Conservation (phyloP, 2,888 invertebrate genomes). For the Tetanocera ferruginea region DNA sequence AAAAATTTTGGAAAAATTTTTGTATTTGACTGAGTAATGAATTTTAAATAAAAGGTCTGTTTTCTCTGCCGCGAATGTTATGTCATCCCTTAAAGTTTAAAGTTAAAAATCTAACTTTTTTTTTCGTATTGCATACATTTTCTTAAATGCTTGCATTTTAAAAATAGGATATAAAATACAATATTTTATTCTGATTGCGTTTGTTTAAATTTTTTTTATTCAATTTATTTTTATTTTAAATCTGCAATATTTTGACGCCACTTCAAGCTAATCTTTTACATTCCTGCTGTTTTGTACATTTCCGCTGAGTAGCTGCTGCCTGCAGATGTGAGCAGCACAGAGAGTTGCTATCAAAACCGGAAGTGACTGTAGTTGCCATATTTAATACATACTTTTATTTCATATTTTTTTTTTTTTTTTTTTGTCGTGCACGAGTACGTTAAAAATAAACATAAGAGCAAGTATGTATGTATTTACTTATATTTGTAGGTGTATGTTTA, state of each 20-base stretch:
- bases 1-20: too few relatives aligned
- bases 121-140: too few relatives aligned
- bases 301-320: background rate
- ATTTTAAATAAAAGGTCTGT: too few relatives aligned
- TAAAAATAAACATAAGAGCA: background rate
- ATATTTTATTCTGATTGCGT: background rate
- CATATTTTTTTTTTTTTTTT: too few relatives aligned
- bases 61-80: too few relatives aligned
- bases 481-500: background rate
- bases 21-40: too few relatives aligned
- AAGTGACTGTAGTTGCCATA: constrained; percentile 21
- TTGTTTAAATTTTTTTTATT: background rate
- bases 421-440: too few relatives aligned
- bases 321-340: background rate
- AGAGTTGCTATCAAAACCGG: constrained; percentile 23
- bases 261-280: background rate
- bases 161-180: background rate
- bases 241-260: background rate
- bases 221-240: background rate
- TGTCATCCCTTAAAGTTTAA: too few relatives aligned
- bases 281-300: background rate
- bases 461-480: background rate
- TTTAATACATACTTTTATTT: background rate
- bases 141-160: background rate
- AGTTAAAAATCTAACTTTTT: too few relatives aligned